phyloP scores from a whole-genome alignment of 2,113 vertebrate species.

The Henicopernis longicauda region DNA sequence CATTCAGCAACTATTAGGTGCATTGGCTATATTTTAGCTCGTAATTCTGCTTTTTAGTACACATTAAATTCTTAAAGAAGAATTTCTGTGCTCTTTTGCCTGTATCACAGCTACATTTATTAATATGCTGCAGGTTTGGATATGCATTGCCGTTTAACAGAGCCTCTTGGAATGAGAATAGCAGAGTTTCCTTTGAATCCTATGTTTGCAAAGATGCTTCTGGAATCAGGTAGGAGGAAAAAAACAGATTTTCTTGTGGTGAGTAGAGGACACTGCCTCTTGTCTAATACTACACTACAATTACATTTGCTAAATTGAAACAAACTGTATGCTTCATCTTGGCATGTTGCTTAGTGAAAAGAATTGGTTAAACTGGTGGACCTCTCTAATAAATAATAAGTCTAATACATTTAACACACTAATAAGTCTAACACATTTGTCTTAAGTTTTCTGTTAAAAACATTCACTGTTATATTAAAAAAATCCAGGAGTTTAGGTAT shows the following conservation, averaged over 20 bases:
- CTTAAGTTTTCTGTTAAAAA: background rate
- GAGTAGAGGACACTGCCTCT: background rate
- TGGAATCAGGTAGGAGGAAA: conserved; percentile 83
- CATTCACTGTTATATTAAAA: background rate
- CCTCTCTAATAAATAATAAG: background rate
- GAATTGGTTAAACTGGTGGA: background rate
- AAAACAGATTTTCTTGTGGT: background rate
- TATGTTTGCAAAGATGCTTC: conserved; percentile 98
- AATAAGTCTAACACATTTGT: background rate
- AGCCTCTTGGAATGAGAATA: conserved; percentile 92
- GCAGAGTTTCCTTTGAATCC: conserved; percentile 97
- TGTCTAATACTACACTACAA: background rate
- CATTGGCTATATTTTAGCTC: background rate
- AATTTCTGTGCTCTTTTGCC: background rate
- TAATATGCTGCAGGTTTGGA: conserved; percentile 82
- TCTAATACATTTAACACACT: background rate
- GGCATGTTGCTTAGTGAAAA: background rate
- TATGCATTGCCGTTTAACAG: conserved; percentile 91
- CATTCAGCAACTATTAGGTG: background rate
- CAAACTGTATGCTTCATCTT: background rate
- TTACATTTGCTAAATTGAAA: background rate
- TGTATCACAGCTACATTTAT: background rate
- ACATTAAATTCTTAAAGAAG: background rate
- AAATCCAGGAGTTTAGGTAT: background rate
- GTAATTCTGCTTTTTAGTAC: background rate